These are phyloP conservation scores for Hoplodrina blanda DNA, from an alignment of 2,888 invertebrate species.

Conservation along the genomic window DNA sequence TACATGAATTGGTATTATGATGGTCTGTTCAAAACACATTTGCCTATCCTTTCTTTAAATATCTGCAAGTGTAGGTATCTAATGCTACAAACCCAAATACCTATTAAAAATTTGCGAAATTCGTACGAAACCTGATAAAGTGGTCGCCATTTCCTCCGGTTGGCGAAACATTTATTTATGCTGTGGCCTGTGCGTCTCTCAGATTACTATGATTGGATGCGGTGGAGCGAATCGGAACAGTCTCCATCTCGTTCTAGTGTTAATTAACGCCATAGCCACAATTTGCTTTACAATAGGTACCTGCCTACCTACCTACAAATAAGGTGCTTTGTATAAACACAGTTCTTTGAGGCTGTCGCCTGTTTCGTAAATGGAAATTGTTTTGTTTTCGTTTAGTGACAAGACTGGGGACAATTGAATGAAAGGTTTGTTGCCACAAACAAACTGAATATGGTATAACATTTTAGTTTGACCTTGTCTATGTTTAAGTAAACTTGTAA, in stretches of 20 bases:
- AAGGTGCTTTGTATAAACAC: slow-evolving; percentile 9
- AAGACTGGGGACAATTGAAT: neutral
- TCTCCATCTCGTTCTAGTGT: slow-evolving; percentile 63
- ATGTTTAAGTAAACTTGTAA: too few relatives aligned
- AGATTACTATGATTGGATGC: slow-evolving; percentile 72
- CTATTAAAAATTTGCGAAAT: neutral
- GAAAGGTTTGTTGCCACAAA: too few relatives aligned
- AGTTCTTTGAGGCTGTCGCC: slow-evolving; percentile 13
- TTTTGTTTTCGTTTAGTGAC: neutral
- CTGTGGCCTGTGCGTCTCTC: slow-evolving; percentile 54
- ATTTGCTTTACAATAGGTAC: slow-evolving; percentile 39
- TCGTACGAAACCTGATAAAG: neutral
- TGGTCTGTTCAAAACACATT: too few relatives aligned
- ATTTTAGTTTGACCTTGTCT: too few relatives aligned
- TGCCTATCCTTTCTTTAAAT: too few relatives aligned
- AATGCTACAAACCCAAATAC: too few relatives aligned
- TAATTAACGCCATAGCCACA: slow-evolving; percentile 63
- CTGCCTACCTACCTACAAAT: slow-evolving; percentile 12
- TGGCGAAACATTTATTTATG: slow-evolving; percentile 39
- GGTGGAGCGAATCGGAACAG: slow-evolving; percentile 66
- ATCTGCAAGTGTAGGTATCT: too few relatives aligned
- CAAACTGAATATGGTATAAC: too few relatives aligned
- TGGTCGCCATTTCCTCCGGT: neutral
- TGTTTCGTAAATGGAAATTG: slow-evolving; percentile 10
- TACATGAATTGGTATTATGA: too few relatives aligned